Conservation (phyloP, 1,140 invertebrate genomes). For the Temnothorax curvispinosus region DNA sequence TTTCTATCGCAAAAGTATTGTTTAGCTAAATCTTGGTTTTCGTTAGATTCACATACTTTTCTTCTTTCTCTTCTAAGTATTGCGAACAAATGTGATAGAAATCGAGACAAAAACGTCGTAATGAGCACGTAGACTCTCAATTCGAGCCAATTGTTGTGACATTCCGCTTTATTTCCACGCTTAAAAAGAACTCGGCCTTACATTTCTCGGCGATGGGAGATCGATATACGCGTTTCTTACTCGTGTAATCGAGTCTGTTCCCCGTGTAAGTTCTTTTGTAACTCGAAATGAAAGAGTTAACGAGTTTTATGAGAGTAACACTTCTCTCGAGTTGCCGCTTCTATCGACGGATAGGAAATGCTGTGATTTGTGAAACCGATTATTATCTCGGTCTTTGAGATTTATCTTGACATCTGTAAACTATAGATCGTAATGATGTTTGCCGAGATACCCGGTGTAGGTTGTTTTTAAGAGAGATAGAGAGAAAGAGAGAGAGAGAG, state of each 20-base stretch:
- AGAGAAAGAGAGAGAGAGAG: not conserved
- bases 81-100: conserved; percentile 7
- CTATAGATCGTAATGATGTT: not conserved
- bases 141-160: conserved; percentile 21
- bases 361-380: not conserved
- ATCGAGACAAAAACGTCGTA: conserved; percentile 3
- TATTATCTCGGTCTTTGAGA: conserved; percentile 2
- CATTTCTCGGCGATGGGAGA: not conserved
- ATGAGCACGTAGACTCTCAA: conserved; percentile 5
- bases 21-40: not conserved
- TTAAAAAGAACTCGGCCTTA: conserved; percentile 25
- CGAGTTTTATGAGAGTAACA: conserved; percentile 16
- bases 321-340: conserved; percentile 24
- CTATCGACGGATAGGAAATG: not conserved
- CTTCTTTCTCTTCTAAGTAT: not conserved
- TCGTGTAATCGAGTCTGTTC: conserved; percentile 30
- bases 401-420: conserved; percentile 35
- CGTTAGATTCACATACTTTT: not conserved
- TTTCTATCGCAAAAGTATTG: not conserved
- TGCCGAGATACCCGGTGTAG: too few species aligned
- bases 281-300: conserved; percentile 53
- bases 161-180: not conserved
- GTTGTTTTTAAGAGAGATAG: too few species aligned
- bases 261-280: not conserved
- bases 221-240: conserved; percentile 36